Conservation (phyloP, 92 coral and sea anemone genomes). For the Porites cylindrica region DNA sequence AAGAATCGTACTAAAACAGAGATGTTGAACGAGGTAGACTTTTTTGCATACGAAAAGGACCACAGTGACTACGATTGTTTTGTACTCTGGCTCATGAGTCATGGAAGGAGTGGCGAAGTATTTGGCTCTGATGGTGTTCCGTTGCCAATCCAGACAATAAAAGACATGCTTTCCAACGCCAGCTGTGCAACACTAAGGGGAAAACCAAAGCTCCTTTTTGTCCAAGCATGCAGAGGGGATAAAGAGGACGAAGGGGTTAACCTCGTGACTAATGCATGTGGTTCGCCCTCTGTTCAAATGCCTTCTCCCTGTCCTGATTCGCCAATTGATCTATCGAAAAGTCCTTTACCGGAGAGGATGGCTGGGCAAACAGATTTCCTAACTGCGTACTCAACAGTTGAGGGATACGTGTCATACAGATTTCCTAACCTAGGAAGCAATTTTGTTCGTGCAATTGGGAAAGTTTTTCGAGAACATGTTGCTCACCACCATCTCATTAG, state of each 20-base stretch:
- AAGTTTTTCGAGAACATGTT: neutral
- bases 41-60: constrained; percentile 5
- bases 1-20: constrained; percentile 21
- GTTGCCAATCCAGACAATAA: constrained; percentile 2
- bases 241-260: constrained; percentile 13
- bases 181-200: constrained; percentile 56
- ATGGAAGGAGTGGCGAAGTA: constrained; percentile 60
- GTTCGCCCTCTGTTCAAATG: neutral
- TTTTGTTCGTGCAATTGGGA: neutral
- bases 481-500: neutral
- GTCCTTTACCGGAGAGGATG: accelerated
- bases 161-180: constrained; percentile 39
- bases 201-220: constrained; percentile 81
- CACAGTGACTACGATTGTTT: constrained; percentile 69
- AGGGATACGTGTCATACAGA: neutral
- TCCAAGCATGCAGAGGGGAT: constrained; percentile 85
- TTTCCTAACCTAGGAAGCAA: neutral
- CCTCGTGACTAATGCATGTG: neutral
- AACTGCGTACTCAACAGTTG: neutral
- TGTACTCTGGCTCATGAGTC: constrained; percentile 83
- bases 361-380: neutral
- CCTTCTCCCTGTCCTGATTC: neutral
- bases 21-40: neutral
- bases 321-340: too few species aligned
- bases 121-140: constrained; percentile 59